Conservation (phyloP, 2,888 invertebrate genomes). For the Formica aserva region DNA sequence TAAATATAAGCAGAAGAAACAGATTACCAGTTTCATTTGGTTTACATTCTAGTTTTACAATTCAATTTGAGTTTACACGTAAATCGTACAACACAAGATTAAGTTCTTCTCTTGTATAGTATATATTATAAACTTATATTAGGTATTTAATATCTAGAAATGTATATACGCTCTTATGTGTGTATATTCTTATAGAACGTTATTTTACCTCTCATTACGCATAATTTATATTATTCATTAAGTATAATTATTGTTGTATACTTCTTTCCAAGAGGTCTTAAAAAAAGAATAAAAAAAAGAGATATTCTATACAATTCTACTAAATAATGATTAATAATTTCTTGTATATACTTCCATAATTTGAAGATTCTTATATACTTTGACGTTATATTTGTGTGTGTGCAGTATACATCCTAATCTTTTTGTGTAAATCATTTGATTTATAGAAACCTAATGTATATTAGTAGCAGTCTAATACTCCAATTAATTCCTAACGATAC, state of each 20-base stretch:
- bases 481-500: constrained; percentile 77
- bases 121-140: constrained; percentile 18
- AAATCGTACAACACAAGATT: constrained; percentile 11
- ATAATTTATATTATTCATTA: constrained; percentile 2
- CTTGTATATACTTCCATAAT: constrained; percentile 11
- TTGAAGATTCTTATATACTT: constrained; percentile 11
- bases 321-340: neutral
- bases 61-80: constrained; percentile 3
- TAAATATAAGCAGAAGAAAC: constrained; percentile 22
- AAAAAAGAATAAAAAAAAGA: neutral
- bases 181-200: constrained; percentile 3
- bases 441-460: constrained; percentile 60
- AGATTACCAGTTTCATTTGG: constrained; percentile 3
- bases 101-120: neutral
- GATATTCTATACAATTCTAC: neutral
- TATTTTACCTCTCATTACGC: neutral
- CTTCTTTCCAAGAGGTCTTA: constrained; percentile 21
- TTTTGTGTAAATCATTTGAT: neutral
- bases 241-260: constrained; percentile 7
- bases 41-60: constrained; percentile 18
- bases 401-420: constrained; percentile 16
- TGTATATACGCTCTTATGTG: constrained; percentile 12
- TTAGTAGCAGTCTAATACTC: constrained; percentile 71
- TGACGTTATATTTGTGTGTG: constrained; percentile 4
- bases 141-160: constrained; percentile 17